Base-by-base conservation (phyloP, 2,113 vertebrate species). In the Anas platyrhynchos region DNA sequence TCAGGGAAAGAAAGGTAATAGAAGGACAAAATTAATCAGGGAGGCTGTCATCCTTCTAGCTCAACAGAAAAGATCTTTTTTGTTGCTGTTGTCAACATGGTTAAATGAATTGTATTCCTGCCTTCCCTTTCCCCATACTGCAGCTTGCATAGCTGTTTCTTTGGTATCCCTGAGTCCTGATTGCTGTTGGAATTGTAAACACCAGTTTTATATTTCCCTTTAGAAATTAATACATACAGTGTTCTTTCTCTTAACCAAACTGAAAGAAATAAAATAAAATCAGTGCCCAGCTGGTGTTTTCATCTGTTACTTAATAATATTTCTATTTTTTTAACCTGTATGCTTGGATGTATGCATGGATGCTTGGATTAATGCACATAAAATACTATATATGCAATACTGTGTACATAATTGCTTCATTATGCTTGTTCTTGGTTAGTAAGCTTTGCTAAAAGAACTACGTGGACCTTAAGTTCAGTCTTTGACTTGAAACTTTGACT, bases 11-110 rank as follows among this genome's bases (percentile, higher is more conserved):
- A 81, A 86, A 38, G 27, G 32, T 15, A 76, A 58, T 36, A 46
- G 82, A 52, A 90, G 76, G 63, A n/a, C 61, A 86, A 71, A 90
- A 91, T 88, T 80, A 88, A 86, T 52, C 69, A 81, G 10, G 61
- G 73, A 86, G 21, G 20, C 15, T 84, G 67, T 74, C 65, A 59
- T 77, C 50, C 41, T 88, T 84, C 18, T 46, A 48, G 34, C 48
- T 85, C 26, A 36, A 26, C 41, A 38, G 18, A 18, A 67, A 67
- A 67, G 27, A 44, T 15, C 17, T 32, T 46, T 22, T 4, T 22
- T 18, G 12, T 36, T 34, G 3, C 22, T 67, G 15, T 63, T 89
- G 6, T 59, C 26, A 44, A 18, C 3, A 4, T 36, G 27, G 61
- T 16, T 13, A 11, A 52, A 54, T 32, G 43, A 79, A 75, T 41